Base-by-base conservation (phyloP, 2,113 vertebrate genomes). In the Eulemur macaco region DNA sequence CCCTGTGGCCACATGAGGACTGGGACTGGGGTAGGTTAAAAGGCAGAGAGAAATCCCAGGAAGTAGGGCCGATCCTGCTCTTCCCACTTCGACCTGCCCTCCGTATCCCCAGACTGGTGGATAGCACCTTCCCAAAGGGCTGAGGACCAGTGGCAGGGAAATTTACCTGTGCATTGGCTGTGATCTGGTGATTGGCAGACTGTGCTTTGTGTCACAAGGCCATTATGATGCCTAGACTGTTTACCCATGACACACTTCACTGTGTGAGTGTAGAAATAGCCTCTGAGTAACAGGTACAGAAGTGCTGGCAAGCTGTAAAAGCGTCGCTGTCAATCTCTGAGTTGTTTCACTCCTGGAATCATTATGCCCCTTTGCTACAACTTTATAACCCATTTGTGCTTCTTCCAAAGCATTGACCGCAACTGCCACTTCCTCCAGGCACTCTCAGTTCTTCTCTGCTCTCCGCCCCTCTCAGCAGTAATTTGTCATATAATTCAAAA, bases 401-500 rank as follows among this genome's bases (percentile, higher is more conserved):
- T 88, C 91, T 86, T 96, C 93, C 69, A 20, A 64, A 91, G 89
- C 11, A 0, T 37, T 21, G 76, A 45, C 52, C 3, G 2, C 25
- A 56, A 93, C 63, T 23, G 77, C 82, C 3, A 5, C 63, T 37
- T 86, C 84, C 68, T 60, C 73, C 3, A 37, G 91, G 64, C 9
- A 0, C 76, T 66, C 42, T 63, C 18, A 2, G 91, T 56, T 81
- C 17, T 1, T 50, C 58, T 92, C 66, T 45, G 56, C 66, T 85
- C 81, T 82, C 10, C 34, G 92, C 31, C 71, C n/a, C 52, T 91
- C 86, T 86, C 85, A 14, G 73, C 1, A 1, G 74, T 94, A 52
- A 96, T 93, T 69, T 84, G 85, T 96, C 91, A 93, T 64, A 74
- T 66, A 93, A 97, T 95, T 93, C 87, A 92, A 94, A 87, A 90